Evolutionary conservation across 2,888 invertebrate species (phyloP), one percentile per base, ranked within the genome.

Genomic region (Netelia fuscicornis): DNA sequence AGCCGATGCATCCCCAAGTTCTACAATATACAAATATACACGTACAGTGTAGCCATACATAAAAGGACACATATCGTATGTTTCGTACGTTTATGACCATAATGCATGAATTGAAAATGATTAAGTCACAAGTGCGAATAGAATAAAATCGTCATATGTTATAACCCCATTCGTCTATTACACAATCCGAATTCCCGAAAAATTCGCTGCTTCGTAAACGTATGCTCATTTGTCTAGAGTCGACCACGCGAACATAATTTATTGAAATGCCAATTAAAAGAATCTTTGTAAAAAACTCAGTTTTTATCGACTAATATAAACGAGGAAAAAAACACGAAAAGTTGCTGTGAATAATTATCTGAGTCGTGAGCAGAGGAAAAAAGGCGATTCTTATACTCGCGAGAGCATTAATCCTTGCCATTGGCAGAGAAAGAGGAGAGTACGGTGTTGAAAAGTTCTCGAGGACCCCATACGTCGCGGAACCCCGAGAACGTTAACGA

Each of bases 321-420:
- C 17, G 6, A 44, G n/a, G 65, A 68, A 72, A 67, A 48, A 54
- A 56, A 11, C 30, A 77, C 20, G 65, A 44, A 74, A 76, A 83
- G 77, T 70, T 65, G 68, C 58, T 80, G 84, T 85, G 83, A 86
- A 84, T 86, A 85, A 80, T 81, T 23, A 54, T 23, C 83, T 62
- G 70, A 77, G 62, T 78, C 70, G 67, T 56, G 68, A 72, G 52
- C 54, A 42, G 58, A 75, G 68, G 11, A 67, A 77, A 82, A 58
- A 23, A 25, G 68, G 70, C 75, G 78, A 81, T 85, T 85, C 81
- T 81, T 81, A 78, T 71, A 54, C 75, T 48, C 76, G 9, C 30
- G 72, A 74, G 71, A 74, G 71, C 85, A 88, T 88, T 87, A 87
- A 88, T 87, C 83, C 85, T 87, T 87, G 87, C 86, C 85, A 88